Conservation (phyloP, 1,140 invertebrate species). For the Trachymyrmex cornetzi region DNA sequence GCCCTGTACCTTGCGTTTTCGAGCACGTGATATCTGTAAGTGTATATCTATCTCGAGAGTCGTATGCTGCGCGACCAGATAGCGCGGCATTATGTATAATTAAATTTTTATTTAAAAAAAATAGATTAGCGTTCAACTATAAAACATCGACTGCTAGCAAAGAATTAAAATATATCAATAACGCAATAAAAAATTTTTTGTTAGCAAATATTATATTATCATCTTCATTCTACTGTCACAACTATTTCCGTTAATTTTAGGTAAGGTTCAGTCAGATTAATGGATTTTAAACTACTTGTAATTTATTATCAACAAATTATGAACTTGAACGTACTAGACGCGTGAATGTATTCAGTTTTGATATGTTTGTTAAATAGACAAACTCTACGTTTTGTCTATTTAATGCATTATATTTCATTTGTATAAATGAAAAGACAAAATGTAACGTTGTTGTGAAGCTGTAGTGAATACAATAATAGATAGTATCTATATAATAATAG, state of each 20-base stretch:
- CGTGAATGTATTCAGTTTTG: background rate
- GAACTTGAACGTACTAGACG: background rate
- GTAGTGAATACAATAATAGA: background rate
- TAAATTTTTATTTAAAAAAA: background rate
- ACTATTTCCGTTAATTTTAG: background rate
- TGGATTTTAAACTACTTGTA: background rate
- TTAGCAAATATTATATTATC: background rate
- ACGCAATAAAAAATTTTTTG: background rate
- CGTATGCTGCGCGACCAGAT: slow-evolving; percentile 44
- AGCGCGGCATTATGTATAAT: slow-evolving; percentile 35
- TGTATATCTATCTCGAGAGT: slow-evolving; percentile 24
- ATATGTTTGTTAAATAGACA: slow-evolving; percentile 22
- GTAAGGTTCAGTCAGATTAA: background rate
- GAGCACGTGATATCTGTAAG: slow-evolving; percentile 41
- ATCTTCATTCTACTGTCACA: background rate
- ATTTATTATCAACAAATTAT: slow-evolving; percentile 6
- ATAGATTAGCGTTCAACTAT: slow-evolving; percentile 6
- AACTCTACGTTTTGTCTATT: background rate
- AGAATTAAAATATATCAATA: background rate
- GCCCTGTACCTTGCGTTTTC: slow-evolving; percentile 30
- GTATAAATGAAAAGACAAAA: background rate
- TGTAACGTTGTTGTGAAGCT: background rate
- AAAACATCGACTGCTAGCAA: slow-evolving; percentile 31
- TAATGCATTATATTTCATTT: background rate
- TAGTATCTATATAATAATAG: background rate